Evolutionary conservation across 2,888 invertebrate species (phyloP).

Genomic region (Drosophila nr. perissopoda): DNA sequence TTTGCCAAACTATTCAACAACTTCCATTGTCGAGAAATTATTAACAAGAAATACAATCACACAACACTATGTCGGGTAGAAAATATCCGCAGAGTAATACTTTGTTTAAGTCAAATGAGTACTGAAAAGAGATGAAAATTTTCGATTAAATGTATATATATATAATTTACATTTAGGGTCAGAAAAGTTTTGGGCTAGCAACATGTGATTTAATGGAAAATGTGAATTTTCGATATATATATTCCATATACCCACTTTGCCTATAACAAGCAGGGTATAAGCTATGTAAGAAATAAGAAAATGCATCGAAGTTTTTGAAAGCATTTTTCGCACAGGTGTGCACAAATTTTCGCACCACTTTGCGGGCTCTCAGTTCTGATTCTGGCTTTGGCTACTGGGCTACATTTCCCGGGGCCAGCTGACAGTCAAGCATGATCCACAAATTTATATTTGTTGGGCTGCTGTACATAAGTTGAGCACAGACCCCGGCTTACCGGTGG

Average conservation of each 20-base stretch:
- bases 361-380: slow-evolving; percentile 30
- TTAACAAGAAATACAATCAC: slow-evolving; percentile 36
- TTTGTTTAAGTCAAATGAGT: not conserved
- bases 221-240: fast-evolving
- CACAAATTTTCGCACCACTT: slow-evolving; percentile 72
- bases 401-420: slow-evolving; percentile 57
- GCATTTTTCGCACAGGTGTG: slow-evolving; percentile 76
- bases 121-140: not conserved
- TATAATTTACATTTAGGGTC: not conserved
- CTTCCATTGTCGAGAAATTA: slow-evolving; percentile 59
- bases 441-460: slow-evolving; percentile 70
- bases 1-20: slow-evolving; percentile 51
- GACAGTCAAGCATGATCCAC: slow-evolving; percentile 66
- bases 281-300: slow-evolving; percentile 40
- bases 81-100: not conserved
- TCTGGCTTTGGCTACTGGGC: slow-evolving; percentile 11
- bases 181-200: not conserved
- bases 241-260: not conserved
- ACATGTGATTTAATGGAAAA: not conserved
- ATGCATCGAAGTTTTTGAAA: slow-evolving; percentile 73
- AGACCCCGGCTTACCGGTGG: not conserved
- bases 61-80: not conserved
- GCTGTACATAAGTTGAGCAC: slow-evolving; percentile 62
- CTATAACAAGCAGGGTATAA: not conserved
- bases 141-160: not conserved